Conservation (phyloP, 2,113 vertebrate genomes). For the Anoura caudifer region DNA sequence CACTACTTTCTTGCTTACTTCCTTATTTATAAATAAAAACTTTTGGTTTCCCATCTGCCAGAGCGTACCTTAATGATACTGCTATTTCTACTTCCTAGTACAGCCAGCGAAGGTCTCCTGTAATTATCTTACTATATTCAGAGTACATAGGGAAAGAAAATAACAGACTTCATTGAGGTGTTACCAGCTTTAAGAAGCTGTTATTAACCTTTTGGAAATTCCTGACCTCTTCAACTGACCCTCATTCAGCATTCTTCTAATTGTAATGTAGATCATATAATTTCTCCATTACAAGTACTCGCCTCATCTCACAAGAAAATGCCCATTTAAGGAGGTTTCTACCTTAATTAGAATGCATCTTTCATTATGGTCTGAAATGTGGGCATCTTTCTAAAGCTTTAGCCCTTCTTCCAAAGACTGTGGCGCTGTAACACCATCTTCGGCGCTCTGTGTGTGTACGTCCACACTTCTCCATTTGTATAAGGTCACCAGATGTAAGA, state of each 20-base stretch:
- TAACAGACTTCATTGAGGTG: neutral
- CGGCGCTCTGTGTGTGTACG: too few relatives aligned
- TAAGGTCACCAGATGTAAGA: too few relatives aligned
- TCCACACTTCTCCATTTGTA: too few relatives aligned
- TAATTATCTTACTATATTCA: neutral
- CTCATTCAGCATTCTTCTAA: neutral
- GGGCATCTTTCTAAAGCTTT: neutral
- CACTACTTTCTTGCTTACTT: neutral
- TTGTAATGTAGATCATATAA: neutral
- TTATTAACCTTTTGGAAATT: neutral
- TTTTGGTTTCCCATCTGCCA: neutral
- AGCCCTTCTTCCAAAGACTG: neutral
- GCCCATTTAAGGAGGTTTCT: neutral
- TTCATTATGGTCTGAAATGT: neutral
- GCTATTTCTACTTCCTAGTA: neutral
- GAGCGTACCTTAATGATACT: neutral
- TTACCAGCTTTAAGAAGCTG: neutral
- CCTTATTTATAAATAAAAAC: neutral
- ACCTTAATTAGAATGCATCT: neutral
- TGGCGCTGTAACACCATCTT: too few relatives aligned
- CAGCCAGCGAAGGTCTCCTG: neutral
- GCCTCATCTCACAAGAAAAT: neutral
- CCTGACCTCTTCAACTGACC: neutral
- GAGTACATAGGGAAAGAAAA: neutral
- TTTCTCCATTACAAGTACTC: neutral